Base-by-base conservation (phyloP, 2,888 invertebrate species). In the Scaptomyza reducta region DNA sequence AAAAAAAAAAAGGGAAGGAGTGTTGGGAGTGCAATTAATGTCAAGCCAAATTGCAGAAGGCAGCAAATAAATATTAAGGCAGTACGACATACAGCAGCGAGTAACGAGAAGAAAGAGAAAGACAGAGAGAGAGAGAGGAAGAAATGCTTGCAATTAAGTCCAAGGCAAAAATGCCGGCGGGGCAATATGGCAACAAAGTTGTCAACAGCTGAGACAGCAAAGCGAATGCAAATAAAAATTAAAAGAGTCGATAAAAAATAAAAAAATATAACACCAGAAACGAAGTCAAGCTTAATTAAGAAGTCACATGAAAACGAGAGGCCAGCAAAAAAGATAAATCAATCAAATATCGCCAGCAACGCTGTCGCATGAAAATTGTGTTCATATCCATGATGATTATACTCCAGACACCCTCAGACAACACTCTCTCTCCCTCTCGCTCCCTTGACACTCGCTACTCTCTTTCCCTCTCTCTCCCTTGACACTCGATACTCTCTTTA, bases 211-310 rank as follows among this genome's bases (percentile, higher is more conserved):
- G 47, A 40, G 40, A 61, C 54, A 14, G 53, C 22, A 60, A 65
- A 54, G 44, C 50, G 73, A 50, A 70, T 60, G 74, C 70, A 65
- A 73, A 73, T 73, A 74, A 65, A 70, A 74, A 65, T 77, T 70
- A 66, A 77, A 70, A 70, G 54, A 60, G 46, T 55, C 47, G 54
- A 64, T 38, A 56, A 66, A 27, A 42, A 42, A 13, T n/a, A 25
- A 5, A n/a, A n/a, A n/a, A n/a, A n/a, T n/a, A n/a, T n/a, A n/a
- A 45, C 6, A 10, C 1, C 6, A 14, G 59, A 59, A 65, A 61
- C 59, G 53, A 41, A 72, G 49, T 53, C 61, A 62, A 77, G 65
- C 50, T 73, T 70, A 77, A 77, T 70, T 77, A 77, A 66, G 57
- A 51, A 74, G 49, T 57, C 56, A 51, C 27, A 41, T 41, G 44